Evolutionary conservation across 2,797 vertebrate species (phyloP), one percentile per base, ranked within the genome.

Genomic region (Danio jaintianensis): DNA sequence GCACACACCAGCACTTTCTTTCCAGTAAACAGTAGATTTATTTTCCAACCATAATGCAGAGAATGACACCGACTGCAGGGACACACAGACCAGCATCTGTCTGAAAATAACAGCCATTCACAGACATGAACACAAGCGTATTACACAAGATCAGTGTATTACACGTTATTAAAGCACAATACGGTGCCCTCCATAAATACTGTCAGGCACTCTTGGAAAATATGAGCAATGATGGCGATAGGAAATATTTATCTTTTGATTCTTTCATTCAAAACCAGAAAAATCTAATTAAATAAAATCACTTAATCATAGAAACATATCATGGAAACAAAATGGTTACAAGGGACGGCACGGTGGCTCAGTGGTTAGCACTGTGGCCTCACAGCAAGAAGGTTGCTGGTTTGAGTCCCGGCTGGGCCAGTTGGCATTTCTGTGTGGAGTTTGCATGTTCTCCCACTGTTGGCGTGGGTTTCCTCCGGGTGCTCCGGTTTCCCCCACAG

Each of bases 41-140:
- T 42, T 58, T 45, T 22, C 4, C 52, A 22, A 58, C 56, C 53
- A 45, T 43, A 56, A 73, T 36, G 48, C 47, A 38, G 29, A 52
- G 47, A 38, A 11, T 7, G 48, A 40, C 64, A 50, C 64, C 0
- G 66, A 70, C 7, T 38, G 47, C 47, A 68, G 15, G 5, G 8
- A n/a, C 48, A 18, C 38, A 72, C 69, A 58, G 15, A 56, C 7
- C 7, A 22, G 40, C 70, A 29, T 58, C 40, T 58, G 53, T 73
- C 18, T 59, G 55, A 29, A 12, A 36, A 59, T n/a, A 59, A 59
- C 42, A 73, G 47, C 22, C 47, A 6, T 69, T 36, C 45, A 50
- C 42, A 7, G 40, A 47, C 45, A 7, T 3, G 29, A 29, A 70
- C 50, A 69, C 59, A 5, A 40, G 59, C 29, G 29, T n/a, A n/a